Conservation (phyloP, 2,797 vertebrate species). For the Chelon labrosus region DNA sequence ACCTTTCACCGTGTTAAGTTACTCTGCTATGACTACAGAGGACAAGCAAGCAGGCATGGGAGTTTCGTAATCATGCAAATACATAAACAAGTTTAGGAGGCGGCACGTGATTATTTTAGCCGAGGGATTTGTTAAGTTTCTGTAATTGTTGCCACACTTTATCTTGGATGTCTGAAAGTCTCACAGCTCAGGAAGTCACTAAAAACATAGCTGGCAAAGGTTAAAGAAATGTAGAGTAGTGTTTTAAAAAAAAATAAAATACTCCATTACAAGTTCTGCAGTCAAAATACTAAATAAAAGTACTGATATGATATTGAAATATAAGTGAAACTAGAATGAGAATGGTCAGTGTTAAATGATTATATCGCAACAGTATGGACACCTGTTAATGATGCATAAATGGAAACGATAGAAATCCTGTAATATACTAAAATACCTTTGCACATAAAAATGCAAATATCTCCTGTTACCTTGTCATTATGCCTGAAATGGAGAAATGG, state of each 20-base stretch:
- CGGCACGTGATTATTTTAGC: conserved; percentile 44
- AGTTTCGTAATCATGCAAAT: conserved; percentile 38
- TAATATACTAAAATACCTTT: too few relatives aligned
- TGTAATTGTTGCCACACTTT: conserved; percentile 39
- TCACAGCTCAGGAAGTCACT: neutral
- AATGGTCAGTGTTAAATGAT: neutral
- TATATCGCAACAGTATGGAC: neutral
- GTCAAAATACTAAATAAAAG: too few relatives aligned
- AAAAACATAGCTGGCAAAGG: neutral
- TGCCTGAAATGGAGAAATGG: too few relatives aligned
- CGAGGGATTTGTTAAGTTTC: conserved; percentile 30
- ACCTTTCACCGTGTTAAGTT: conserved; percentile 70
- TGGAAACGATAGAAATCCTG: too few relatives aligned
- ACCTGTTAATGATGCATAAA: too few relatives aligned
- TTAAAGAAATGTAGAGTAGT: neutral
- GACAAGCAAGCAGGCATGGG: conserved; percentile 53
- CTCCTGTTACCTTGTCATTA: too few relatives aligned
- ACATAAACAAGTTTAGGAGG: conserved; percentile 53
- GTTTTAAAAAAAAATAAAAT: too few relatives aligned
- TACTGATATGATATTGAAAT: too few relatives aligned
- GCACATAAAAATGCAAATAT: too few relatives aligned
- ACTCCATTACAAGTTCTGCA: too few relatives aligned
- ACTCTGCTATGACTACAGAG: conserved; percentile 76
- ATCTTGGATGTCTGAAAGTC: conserved; percentile 13
- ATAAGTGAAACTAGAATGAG: neutral